Percentiles rank a stretch among this genome's conserved stretches.
Conservation (phyloP, 2,888 invertebrate genomes). For the Zygogramma bicolorata region DNA sequence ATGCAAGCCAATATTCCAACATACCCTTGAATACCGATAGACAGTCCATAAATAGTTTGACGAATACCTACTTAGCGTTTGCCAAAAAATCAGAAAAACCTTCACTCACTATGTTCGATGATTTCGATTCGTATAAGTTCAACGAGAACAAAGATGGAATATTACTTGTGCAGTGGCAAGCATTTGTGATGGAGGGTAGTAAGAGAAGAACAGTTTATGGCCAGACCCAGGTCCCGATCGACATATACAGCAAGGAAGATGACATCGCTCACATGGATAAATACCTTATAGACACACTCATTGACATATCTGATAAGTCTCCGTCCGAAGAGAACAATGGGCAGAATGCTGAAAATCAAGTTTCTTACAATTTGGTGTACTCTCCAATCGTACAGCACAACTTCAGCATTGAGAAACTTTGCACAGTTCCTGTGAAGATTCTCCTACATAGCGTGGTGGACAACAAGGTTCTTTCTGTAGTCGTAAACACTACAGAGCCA, state of each 20-base stretch:
- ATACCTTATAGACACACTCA: conserved; percentile 41
- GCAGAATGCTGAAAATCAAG: conserved; percentile 59
- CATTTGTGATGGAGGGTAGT: conserved; percentile 67
- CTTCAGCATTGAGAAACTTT: conserved; percentile 73
- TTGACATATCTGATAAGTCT: conserved; percentile 48
- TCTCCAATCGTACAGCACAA: conserved; percentile 73
- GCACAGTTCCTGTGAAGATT: conserved; percentile 77
- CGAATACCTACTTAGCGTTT: conserved; percentile 67
- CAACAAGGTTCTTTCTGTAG: conserved; percentile 70
- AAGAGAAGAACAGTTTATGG: conserved; percentile 73
- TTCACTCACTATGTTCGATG: conserved; percentile 58
- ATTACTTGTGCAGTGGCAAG: conserved; percentile 64
- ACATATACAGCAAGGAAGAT: conserved; percentile 70
- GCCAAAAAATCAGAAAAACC: conserved; percentile 63
- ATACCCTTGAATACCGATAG: conserved; percentile 59
- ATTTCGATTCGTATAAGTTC: conserved; percentile 39
- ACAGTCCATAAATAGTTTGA: conserved; percentile 51
- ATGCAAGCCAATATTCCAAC: conserved; percentile 60
- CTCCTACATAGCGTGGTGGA: conserved; percentile 77
- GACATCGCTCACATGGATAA: conserved; percentile 56
- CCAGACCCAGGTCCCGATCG: conserved; percentile 77
- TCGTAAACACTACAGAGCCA: conserved; percentile 46
- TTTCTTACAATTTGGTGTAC: conserved; percentile 73
- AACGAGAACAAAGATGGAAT: conserved; percentile 58
- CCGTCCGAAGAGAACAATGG: conserved; percentile 38